These are phyloP conservation scores for Nycteola revayana DNA, from an alignment of 2,888 invertebrate genomes.

Conservation along the genomic window DNA sequence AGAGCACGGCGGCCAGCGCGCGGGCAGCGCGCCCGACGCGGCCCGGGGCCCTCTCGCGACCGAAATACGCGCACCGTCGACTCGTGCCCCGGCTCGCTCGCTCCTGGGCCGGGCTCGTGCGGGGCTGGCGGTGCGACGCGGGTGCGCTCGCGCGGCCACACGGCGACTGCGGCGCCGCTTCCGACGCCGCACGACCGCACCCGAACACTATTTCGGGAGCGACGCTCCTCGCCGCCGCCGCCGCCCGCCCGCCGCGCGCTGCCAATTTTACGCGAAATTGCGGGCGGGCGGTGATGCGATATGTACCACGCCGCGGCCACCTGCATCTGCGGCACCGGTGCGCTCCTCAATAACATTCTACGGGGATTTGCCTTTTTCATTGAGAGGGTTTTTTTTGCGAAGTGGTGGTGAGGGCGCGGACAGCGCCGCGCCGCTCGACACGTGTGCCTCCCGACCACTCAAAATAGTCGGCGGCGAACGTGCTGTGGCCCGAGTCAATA, in stretches of 20 bases:
- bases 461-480: constrained; percentile 67
- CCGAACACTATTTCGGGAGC: constrained; percentile 82
- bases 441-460: constrained; percentile 54
- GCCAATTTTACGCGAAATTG: constrained; percentile 82
- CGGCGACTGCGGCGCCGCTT: constrained; percentile 77
- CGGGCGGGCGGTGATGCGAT: constrained; percentile 82
- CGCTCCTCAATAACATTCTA: constrained; percentile 41
- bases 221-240: constrained; percentile 74
- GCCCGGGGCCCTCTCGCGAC: constrained; percentile 75
- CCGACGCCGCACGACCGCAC: constrained; percentile 75
- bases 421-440: constrained; percentile 38
- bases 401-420: constrained; percentile 32
- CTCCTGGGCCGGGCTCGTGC: constrained; percentile 56
- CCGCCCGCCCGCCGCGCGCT: constrained; percentile 76
- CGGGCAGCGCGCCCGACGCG: constrained; percentile 76
- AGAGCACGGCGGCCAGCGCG: constrained; percentile 80
- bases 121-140: constrained; percentile 71
- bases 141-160: constrained; percentile 79
- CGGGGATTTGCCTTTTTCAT: constrained; percentile 50
- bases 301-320: constrained; percentile 64
- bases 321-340: constrained; percentile 51
- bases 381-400: constrained; percentile 37
- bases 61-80: constrained; percentile 76
- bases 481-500: constrained; percentile 71
- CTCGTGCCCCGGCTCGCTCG: constrained; percentile 60